Base-by-base conservation (phyloP, 2,113 vertebrate genomes). In the Ictidomys tridecemlineatus region DNA sequence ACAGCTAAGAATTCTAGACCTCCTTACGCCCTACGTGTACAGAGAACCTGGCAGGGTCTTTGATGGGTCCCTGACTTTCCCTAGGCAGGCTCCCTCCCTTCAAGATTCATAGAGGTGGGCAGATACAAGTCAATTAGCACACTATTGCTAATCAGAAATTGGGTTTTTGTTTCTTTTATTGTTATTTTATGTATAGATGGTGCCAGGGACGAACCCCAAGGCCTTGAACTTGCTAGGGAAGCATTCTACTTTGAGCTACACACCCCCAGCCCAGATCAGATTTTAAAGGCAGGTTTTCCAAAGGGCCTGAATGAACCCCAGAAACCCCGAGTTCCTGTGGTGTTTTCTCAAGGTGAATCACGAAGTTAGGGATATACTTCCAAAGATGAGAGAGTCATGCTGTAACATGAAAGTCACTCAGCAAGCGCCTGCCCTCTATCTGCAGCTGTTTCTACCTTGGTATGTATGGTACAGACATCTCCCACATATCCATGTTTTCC, bases 401-500 rank as follows among this genome's bases (percentile, higher is more conserved):
- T 7, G 9, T 6, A 77, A 69, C 37, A 12, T 0, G 2, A 42
- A 88, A 63, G 42, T 9, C 17, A 16, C 65, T 48, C 1, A 18
- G 48, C 20, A 4, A 45, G 51, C 0, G 0, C 80, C 67, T 22
- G 58, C 34, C 58, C n/a, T 39, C 72, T 51, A 34, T 14, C 79
- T 39, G 14, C 2, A 4, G 11, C 34, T 1, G 16, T 58, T 45
- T 20, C 85, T 1, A 1, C 10, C 67, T 61, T 8, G 39, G 53
- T 28, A 8, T 24, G 0, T 2, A 42, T 1, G 5, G 42, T 24
- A 3, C 45, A 34, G 39, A 20, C 37, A 8, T 5, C 32, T 70
- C 56, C 85, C 51, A 45, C 0, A 9, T 1, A 4, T 28, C 20
- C 24, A 8, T 1, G 16, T 63, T 67, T 17, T 14, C 63, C n/a